Percentiles rank a stretch among this genome's conserved stretches.
These are phyloP conservation scores for Conopomorpha cramerella DNA, from an alignment of 1,140 invertebrate species.

Conservation along the genomic window DNA sequence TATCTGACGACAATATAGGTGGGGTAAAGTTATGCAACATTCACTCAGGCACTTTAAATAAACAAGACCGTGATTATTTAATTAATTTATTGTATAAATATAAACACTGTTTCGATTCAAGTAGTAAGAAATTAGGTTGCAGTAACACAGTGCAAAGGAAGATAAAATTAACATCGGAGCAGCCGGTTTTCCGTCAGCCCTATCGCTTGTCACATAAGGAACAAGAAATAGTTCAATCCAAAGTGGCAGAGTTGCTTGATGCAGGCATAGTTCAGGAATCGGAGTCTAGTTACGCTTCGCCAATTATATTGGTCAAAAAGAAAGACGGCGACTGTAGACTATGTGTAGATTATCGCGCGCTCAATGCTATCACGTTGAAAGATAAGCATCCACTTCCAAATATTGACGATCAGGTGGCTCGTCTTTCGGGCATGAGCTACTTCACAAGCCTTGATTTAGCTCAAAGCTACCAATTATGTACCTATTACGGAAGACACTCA, in stretches of 20 bases:
- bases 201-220: background rate
- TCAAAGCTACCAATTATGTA: background rate
- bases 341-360: background rate
- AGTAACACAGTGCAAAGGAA: background rate
- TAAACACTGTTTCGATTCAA: background rate
- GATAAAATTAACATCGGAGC: background rate
- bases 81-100: background rate
- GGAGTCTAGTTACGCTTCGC: background rate
- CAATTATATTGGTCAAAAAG: background rate
- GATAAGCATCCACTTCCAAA: background rate
- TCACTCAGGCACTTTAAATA: background rate
- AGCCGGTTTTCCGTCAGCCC: background rate
- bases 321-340: background rate
- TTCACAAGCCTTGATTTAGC: background rate
- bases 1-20: too few species aligned
- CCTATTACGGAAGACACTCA: background rate
- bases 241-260: background rate
- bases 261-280: background rate
- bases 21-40: background rate
- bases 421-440: background rate
- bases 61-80: background rate
- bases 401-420: background rate
- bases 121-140: background rate
- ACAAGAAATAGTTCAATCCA: background rate
- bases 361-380: background rate